Evolutionary conservation across 53 echinoderm and acorn worm species (phyloP), one percentile per base, ranked within the genome.

Genomic region (Crossaster papposus): DNA sequence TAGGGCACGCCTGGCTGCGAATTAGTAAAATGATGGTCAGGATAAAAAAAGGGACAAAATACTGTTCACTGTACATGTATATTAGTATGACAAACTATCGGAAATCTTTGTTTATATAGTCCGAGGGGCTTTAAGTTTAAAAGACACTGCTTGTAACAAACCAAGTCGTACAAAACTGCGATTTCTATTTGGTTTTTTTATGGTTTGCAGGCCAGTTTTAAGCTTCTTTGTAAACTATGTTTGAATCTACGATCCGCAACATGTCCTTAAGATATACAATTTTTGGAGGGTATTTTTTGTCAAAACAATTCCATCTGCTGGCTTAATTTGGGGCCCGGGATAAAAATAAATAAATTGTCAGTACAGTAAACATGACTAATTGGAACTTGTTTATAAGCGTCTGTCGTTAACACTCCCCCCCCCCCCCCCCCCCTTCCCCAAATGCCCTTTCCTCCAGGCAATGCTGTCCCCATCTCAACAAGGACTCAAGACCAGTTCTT

Each of bases 1-100:
- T 2, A 20, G 84, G 54, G 52, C 36, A 65, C 68, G 37, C 37
- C 65, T 82, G 82, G 65, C 37, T 14, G 26, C 36, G 74, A 73
- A 10, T 35, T 14, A 34, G 64, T 80, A 55, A 80, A 53, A 53
- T 15, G 18, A 80, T 58, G 34, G 10, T 17, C 30, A 55, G 35
- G 34, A 55, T 52, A 26, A 8, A 78, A 29, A 13, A 14, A 15
- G 29, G 54, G 53, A 79, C 51, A n/a, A 24, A 8, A 0, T 50
- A n/a, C n/a, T n/a, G n/a, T n/a, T n/a, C n/a, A n/a, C n/a, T n/a
- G n/a, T n/a, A n/a, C n/a, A n/a, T n/a, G n/a, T n/a, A n/a, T n/a
- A n/a, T n/a, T n/a, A n/a, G n/a, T n/a, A n/a, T n/a, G n/a, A n/a
- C n/a, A 54, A 62, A 44, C 44, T 1, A 44, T 5, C 44, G 6